phyloP scores from a whole-genome alignment of 2,113 vertebrate genomes.

The Otus sunia region DNA sequence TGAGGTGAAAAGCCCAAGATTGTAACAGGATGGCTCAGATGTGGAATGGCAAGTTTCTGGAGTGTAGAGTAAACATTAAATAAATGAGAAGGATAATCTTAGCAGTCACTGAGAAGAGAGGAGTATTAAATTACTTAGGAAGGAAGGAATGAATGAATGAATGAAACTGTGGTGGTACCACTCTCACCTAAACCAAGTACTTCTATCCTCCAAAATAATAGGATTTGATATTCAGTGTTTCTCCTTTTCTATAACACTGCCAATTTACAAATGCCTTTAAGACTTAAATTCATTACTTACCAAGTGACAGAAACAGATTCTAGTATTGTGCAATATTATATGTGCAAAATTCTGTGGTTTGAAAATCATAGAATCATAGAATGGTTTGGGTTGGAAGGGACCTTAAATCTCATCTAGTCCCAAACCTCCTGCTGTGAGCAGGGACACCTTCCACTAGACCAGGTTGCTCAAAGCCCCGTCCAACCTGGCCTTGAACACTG shows the following conservation, averaged over 20 bases:
- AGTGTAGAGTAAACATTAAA: neutral
- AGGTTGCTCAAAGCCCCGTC: too few species aligned
- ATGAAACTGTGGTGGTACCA: neutral
- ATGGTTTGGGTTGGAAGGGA: too few species aligned
- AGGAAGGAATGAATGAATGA: neutral
- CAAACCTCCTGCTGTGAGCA: too few species aligned
- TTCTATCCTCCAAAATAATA: neutral
- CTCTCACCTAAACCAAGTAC: neutral
- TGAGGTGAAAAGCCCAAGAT: neutral
- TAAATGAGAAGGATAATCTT: slow-evolving; percentile 7
- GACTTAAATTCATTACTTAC: neutral
- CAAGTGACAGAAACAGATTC: neutral
- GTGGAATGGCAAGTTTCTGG: neutral
- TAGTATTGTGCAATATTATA: neutral
- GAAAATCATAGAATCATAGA: too few species aligned
- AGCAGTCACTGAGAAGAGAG: neutral
- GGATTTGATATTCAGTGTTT: neutral
- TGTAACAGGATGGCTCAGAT: neutral
- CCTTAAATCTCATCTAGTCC: too few species aligned
- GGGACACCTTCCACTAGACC: too few species aligned
- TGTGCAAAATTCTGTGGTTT: too few species aligned
- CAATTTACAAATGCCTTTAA: neutral
- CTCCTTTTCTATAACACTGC: neutral
- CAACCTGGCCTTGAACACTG: too few species aligned
- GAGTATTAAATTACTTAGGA: neutral